These are phyloP conservation scores for Alviniconcha strummeri DNA, from an alignment of 2,888 invertebrate species.

Conservation along the genomic window DNA sequence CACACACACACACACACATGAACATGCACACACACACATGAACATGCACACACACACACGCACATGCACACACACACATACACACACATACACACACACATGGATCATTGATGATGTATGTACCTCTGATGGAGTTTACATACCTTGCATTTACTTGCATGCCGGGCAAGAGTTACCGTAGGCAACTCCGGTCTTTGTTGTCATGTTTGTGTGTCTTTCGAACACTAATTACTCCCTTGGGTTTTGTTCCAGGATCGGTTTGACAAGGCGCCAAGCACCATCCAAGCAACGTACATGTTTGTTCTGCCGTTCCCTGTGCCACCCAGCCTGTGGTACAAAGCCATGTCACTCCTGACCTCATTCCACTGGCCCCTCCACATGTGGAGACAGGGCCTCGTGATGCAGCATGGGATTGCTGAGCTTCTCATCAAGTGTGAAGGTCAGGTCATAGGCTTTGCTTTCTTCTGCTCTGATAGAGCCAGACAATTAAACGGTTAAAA, in stretches of 20 bases:
- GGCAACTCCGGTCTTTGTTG: too few species aligned
- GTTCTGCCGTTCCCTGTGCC: not conserved
- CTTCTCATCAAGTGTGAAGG: conserved; percentile 17
- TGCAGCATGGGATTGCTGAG: conserved; percentile 37
- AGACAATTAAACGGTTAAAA: too few species aligned
- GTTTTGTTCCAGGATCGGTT: conserved; percentile 19
- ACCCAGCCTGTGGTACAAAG: not conserved
- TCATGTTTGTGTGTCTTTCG: too few species aligned
- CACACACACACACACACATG: conserved; percentile 7
- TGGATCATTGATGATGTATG: too few species aligned
- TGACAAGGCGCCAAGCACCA: not conserved
- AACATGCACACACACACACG: too few species aligned
- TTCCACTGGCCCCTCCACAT: conserved; percentile 35
- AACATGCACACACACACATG: not conserved
- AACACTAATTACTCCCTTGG: too few species aligned
- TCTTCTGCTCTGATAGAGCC: too few species aligned
- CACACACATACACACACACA: too few species aligned
- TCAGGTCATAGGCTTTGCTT: not conserved
- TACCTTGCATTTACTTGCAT: too few species aligned
- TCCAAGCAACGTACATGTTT: conserved; percentile 22
- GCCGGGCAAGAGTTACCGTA: too few species aligned
- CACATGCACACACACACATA: too few species aligned
- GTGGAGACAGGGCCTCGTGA: conserved; percentile 37
- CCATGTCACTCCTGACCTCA: not conserved
- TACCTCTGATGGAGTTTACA: too few species aligned